A percentile compares a stretch with the other conserved stretches of the same genome.
phyloP scores from a whole-genome alignment of 2,113 vertebrate genomes.

The Datnioides undecimradiatus region DNA sequence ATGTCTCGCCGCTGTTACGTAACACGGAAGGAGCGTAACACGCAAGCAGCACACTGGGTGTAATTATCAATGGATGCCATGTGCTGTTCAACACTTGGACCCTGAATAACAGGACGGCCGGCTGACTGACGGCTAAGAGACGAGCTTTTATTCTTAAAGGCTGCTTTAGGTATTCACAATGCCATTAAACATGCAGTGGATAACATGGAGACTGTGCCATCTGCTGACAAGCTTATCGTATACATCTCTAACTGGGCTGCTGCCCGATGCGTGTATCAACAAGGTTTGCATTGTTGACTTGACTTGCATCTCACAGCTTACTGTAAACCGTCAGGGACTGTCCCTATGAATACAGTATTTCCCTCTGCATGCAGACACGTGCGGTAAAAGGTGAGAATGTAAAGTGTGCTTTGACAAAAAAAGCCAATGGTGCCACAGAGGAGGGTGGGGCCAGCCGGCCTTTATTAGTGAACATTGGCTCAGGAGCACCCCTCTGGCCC shows the following conservation, averaged over 20 bases:
- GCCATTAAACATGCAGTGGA: not conserved
- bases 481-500: constrained; percentile 47
- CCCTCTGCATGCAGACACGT: not conserved
- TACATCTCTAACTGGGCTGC: not conserved
- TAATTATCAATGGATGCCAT: constrained; percentile 35
- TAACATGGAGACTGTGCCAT: not conserved
- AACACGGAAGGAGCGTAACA: constrained; percentile 31
- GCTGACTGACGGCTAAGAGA: not conserved
- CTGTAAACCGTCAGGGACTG: not conserved
- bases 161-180: not conserved
- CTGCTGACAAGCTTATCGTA: not conserved
- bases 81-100: constrained; percentile 33
- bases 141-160: not conserved
- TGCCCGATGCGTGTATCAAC: not conserved
- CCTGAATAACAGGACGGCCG: constrained; percentile 3
- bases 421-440: not conserved
- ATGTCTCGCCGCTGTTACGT: constrained; percentile 38
- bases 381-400: not conserved
- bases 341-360: not conserved
- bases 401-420: not conserved
- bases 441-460: not conserved
- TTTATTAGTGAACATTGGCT: constrained; percentile 33
- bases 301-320: not conserved
- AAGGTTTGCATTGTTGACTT: no score
- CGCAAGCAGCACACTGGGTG: constrained; percentile 16